A percentile compares a stretch with the other conserved stretches of the same genome.
Conservation (phyloP, 2,888 invertebrate genomes). For the Nephrotoma guestfalica region DNA sequence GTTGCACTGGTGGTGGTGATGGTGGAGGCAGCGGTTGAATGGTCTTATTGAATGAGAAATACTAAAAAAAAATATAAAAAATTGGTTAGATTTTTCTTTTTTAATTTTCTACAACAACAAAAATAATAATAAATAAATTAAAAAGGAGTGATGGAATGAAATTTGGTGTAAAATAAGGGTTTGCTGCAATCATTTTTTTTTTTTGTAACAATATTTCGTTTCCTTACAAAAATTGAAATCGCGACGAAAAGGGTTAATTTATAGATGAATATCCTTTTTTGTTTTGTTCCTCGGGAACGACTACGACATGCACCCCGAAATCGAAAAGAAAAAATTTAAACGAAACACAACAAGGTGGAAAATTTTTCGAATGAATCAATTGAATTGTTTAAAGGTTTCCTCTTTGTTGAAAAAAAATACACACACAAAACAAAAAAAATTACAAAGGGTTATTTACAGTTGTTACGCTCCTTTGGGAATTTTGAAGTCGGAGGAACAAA, state of each 20-base stretch:
- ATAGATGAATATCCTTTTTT: neutral
- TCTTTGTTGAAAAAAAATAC: neutral
- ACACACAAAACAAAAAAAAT: neutral
- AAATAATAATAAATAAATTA: neutral
- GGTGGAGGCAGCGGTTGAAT: neutral
- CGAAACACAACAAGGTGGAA: neutral
- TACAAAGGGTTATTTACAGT: neutral
- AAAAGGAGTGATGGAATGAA: neutral
- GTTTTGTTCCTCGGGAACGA: neutral
- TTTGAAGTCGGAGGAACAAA: neutral
- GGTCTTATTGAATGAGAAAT: neutral
- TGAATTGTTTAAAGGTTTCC: neutral
- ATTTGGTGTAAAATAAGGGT: neutral
- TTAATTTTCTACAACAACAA: neutral
- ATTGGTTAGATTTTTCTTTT: neutral
- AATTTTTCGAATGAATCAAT: neutral
- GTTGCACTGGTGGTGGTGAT: neutral
- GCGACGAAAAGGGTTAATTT: constrained; percentile 8
- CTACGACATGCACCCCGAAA: neutral
- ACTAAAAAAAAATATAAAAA: neutral
- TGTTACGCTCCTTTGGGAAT: neutral
- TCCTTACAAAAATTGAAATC: constrained; percentile 4
- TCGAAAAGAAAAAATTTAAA: neutral
- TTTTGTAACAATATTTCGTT: neutral
- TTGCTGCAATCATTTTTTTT: neutral